Evolutionary conservation across 2,113 vertebrate species (phyloP), one percentile per base, ranked within the genome.

Genomic region (Anguilla japonica): DNA sequence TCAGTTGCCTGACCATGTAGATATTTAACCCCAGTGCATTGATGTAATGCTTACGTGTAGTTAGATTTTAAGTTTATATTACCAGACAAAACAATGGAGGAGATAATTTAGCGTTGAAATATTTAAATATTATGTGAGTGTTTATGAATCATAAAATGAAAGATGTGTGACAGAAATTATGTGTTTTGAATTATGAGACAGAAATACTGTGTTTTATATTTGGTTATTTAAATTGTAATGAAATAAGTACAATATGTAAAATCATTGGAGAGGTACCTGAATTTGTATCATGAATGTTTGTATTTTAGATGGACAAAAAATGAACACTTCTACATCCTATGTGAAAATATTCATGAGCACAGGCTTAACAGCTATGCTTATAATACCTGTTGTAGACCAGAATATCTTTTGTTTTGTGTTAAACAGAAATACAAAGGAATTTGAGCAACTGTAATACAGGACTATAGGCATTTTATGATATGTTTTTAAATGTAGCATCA

Each of bases 311-410:
- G 92, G 87, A 91, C 88, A 85, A 93, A 90, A 34, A 91, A 91
- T 87, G 84, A 84, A 88, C 88, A 89, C 91, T 88, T 16, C 85
- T 90, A 87, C 87, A 87, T 91, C 87, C 41, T 63, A 88, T 91
- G 89, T 87, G 91, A 87, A 34, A 46, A 86, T 86, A 84, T 88
- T 53, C 57, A 88, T 91, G 91, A 88, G 91, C 88, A 90, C 87
- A 92, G 89, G 90, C 92, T 91, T 91, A 91, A 89, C 93, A 91
- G 86, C 93, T 91, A 88, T 94, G 87, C 91, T 94, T 8, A 90
- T 91, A 93, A 67, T 93, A 90, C 89, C 88, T 93, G 71, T 92
- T 91, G 90, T 93, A 93, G 92, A 95, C 92, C 93, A 95, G 94
- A 95, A 93, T 92, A 92, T 88, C 50, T 87, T 82, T 84, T 87